These are phyloP conservation scores for Zaprionus nigranus DNA, from an alignment of 1,140 invertebrate genomes.

Conservation along the genomic window DNA sequence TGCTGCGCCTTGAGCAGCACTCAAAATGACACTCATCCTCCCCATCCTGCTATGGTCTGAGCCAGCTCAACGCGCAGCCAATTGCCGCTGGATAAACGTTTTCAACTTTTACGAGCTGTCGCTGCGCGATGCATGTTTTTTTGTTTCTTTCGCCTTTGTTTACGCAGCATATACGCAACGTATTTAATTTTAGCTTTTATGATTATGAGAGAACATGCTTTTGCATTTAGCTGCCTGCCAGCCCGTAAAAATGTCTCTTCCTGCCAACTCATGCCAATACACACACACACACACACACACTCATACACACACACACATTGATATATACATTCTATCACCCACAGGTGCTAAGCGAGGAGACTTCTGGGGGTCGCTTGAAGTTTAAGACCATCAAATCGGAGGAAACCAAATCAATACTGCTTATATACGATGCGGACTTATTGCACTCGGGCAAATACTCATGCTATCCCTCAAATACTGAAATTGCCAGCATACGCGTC, in stretches of 20 bases:
- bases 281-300: slow-evolving; percentile 6
- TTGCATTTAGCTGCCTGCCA: slow-evolving; percentile 66
- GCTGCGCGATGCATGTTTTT: slow-evolving; percentile 33
- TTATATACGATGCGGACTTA: slow-evolving; percentile 84
- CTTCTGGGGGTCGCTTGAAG: slow-evolving; percentile 80
- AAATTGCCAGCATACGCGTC: slow-evolving; percentile 86
- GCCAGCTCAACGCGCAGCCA: slow-evolving; percentile 58
- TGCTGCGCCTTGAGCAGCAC: slow-evolving; percentile 11
- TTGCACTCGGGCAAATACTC: slow-evolving; percentile 85
- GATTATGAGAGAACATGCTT: slow-evolving; percentile 82
- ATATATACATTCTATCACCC: not conserved
- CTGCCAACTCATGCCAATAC: slow-evolving; percentile 18
- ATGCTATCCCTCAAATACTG: slow-evolving; percentile 85
- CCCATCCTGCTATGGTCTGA: not conserved
- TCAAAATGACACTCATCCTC: slow-evolving; percentile 25
- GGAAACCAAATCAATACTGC: slow-evolving; percentile 84
- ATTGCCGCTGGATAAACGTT: slow-evolving; percentile 78
- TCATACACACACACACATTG: not conserved
- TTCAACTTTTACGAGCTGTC: slow-evolving; percentile 75
- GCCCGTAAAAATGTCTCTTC: slow-evolving; percentile 1
- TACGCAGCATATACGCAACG: slow-evolving; percentile 77
- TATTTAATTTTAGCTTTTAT: slow-evolving; percentile 82
- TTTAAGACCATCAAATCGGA: slow-evolving; percentile 84
- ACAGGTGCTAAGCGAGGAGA: slow-evolving; percentile 84
- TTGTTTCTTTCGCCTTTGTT: slow-evolving; percentile 57